Evolutionary conservation across 1,140 invertebrate species (phyloP), one percentile per base, ranked within the genome.

Genomic region (Cherax quadricarinatus): DNA sequence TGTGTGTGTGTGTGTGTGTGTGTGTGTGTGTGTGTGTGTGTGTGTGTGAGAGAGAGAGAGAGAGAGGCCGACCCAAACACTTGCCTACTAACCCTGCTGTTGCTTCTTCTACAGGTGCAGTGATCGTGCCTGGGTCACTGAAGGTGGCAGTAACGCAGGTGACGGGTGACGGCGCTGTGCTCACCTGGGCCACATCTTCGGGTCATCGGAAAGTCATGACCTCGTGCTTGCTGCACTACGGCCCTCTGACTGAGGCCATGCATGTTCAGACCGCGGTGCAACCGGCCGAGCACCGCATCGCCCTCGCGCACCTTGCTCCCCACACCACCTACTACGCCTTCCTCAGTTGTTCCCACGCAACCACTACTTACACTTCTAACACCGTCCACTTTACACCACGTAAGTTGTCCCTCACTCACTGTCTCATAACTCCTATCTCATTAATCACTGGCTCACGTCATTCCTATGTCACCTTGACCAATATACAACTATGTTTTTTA

Each of bases 381-480:
- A 93, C 88, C 75, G 93, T 93, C 75, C 93, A 92, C 82, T 93
- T 93, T 73, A 93, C 89, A 18, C 93, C 93, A 62, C 89, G 93
- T 93, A 82, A 81, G 93, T 93, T 3, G 18, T 0, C 16, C 30
- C 48, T 6, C 12, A 12, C 79, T 49, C 0, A 18, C 48, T 51
- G 48, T 51, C 41, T 14, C 53, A 57, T 14, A 57, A 7, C 53
- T 57, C 53, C 53, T 57, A 57, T 57, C 53, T 57, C 14, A 57
- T 57, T 7, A 14, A 57, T 57, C 53, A 57, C 53, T 57, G 53
- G 53, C 53, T 57, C 53, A 57, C 4, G 3, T 57, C 53, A 57
- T 57, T 3, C 53, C 1, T 7, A 57, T 57, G 1, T 57, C 6
- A 10, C 53, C 14, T 57, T 10, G 1, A 57, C 53, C 3, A 57